Evolutionary conservation across 1,140 invertebrate genomes (phyloP), one percentile per base, ranked within the genome.

Genomic region (Pseudomyrmex gracilis): DNA sequence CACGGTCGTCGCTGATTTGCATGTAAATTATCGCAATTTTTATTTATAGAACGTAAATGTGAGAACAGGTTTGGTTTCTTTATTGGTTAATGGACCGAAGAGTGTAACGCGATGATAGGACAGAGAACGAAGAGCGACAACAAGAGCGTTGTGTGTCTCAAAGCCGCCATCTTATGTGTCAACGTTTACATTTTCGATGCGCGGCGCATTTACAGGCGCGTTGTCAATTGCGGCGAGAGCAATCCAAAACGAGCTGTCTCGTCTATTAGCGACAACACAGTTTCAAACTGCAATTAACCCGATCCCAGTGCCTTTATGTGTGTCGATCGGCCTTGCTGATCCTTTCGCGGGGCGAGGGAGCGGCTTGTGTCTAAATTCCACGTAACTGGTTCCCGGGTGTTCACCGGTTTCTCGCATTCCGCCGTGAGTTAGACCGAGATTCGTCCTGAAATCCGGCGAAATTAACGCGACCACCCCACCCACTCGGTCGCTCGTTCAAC

Each of bases 241-340:
- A 13, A 34, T 24, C 15, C 45, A 24, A 66, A n/a, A 10, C 13
- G n/a, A 43, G 8, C 17, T 2, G 1, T 43, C 63, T 12, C 2
- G 15, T 15, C 22, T n/a, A 20, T 24, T 43, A 13, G 34, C 20
- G 53, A 58, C 66, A n/a, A n/a, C n/a, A n/a, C n/a, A 58, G 53
- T 80, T 78, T 58, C 76, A 1, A 71, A 71, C 53, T 70, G 66
- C 64, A 80, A 80, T 80, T 80, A 71, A 80, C 53, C 17, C 51
- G 53, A 20, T 10, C 43, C 10, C 9, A 5, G 22, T 15, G 13
- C 76, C 64, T 70, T 58, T 24, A 68, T 58, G 34, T 34, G 0
- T 34, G 66, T 71, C 76, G 51, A 80, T 34, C 45, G 64, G 66
- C 34, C 76, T 71, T 71, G 76, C 51, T 58, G 53, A 53, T 80